Evolutionary conservation across 2,888 invertebrate species (phyloP).

Genomic region (Synergus umbraculus): DNA sequence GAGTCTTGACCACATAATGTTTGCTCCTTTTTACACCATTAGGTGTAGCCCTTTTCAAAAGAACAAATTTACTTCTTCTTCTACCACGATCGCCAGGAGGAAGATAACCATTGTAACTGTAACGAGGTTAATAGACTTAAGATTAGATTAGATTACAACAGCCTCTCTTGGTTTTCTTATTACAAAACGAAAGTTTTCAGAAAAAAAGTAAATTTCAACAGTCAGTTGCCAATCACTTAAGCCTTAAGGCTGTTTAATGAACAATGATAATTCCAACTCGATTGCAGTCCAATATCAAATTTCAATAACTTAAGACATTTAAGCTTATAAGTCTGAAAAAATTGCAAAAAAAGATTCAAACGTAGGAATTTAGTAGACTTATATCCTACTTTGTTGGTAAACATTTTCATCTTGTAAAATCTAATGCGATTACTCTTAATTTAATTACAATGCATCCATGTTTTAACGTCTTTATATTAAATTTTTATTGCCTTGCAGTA

Average conservation of each 20-base stretch:
- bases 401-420: conserved; percentile 12
- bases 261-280: neutral
- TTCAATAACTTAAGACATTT: neutral
- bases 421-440: neutral
- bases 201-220: neutral
- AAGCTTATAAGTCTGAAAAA: neutral
- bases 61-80: conserved; percentile 95
- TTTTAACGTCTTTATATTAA: conserved; percentile 12
- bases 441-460: neutral
- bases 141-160: conserved; percentile 29
- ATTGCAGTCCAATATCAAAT: neutral
- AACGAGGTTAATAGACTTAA: conserved; percentile 58
- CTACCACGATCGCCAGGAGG: conserved; percentile 96
- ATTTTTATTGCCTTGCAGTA: conserved; percentile 24
- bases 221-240: neutral
- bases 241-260: neutral
- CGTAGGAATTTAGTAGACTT: neutral
- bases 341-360: neutral
- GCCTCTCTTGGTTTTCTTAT: conserved; percentile 14
- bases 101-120: conserved; percentile 95
- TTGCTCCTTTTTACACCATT: conserved; percentile 97
- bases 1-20: conserved; percentile 97
- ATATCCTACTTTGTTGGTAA: neutral
- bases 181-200: conserved; percentile 31
- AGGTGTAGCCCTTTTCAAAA: conserved; percentile 89